Evolutionary conservation across 2,113 vertebrate species (phyloP), one percentile per base, ranked within the genome.

Genomic region (Mesitornis unicolor): DNA sequence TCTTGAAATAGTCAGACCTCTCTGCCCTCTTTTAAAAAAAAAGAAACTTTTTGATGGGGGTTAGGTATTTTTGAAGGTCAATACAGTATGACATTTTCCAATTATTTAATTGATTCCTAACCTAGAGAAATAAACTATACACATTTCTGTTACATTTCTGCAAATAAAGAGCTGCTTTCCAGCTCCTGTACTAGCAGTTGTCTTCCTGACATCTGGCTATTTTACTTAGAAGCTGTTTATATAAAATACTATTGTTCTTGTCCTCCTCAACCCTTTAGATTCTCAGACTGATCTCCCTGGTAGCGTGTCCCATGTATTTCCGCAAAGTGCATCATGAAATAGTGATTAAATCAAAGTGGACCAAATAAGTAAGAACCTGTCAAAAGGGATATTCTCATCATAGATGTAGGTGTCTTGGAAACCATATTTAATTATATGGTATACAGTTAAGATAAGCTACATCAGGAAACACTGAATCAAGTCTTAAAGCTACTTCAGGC

Each of bases 31-130:
- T 68, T 69, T n/a, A 61, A 85, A 76, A 47, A 50, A 47, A 13
- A 3, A 0, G 64, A 64, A 45, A 38, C 11, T 13, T 92, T 83
- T 69, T 15, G 0, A 53, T 36, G 36, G 1, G 5, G 1, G 1
- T 16, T 67, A 36, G 43, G 8, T 63, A 51, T 81, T 81, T 87
- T 35, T 64, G 20, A 78, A 75, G 13, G 10, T 26, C 4, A 91
- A 16, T 4, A 45, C 7, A 60, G 3, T 16, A 68, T 17, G 28
- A 69, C 18, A 35, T 84, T 65, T 28, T 77, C 11, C 53, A 69
- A 15, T 51, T 60, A 28, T 14, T 51, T 22, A 60, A 1, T 24
- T 76, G 13, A 4, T 43, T 71, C 11, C 21, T 76, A 64, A 50
- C 4, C 25, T 21, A 63, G 13, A 88, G 7, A 22, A 68, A 76